Percentiles rank a stretch among this genome's conserved stretches.
Conservation (phyloP, 2,888 invertebrate genomes). For the Priocnemis perturbator region DNA sequence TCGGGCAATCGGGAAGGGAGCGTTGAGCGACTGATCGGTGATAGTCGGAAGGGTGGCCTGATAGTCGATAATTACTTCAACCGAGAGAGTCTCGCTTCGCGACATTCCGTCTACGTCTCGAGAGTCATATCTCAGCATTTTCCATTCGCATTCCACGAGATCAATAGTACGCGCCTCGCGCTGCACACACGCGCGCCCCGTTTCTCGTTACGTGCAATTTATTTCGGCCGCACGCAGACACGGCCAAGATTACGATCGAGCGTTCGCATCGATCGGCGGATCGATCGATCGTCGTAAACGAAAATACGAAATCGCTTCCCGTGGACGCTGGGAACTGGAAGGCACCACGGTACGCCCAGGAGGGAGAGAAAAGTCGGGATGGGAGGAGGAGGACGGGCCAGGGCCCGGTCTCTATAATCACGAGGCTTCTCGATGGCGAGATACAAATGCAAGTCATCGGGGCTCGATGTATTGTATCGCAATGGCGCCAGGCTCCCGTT, state of each 20-base stretch:
- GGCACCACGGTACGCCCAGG: conserved; percentile 28
- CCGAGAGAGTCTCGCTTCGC: too few relatives aligned
- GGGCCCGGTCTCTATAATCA: conserved; percentile 64
- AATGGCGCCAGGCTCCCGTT: conserved; percentile 74
- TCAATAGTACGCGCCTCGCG: too few relatives aligned
- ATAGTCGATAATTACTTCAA: too few relatives aligned
- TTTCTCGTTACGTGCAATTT: too few relatives aligned
- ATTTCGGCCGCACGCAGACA: too few relatives aligned
- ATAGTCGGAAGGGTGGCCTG: too few relatives aligned
- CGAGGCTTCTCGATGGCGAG: conserved; percentile 53
- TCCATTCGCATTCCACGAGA: too few relatives aligned
- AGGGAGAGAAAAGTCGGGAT: conserved; percentile 38
- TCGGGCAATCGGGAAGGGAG: conserved; percentile 11
- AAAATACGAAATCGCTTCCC: conserved; percentile 37
- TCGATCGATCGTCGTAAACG: conserved; percentile 34
- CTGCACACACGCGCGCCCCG: too few relatives aligned
- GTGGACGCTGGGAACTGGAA: conserved; percentile 31
- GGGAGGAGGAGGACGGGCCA: conserved; percentile 42
- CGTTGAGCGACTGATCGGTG: conserved; percentile 13
- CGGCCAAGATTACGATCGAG: too few relatives aligned
- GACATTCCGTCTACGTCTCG: too few relatives aligned
- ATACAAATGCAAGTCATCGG: conserved; percentile 72
- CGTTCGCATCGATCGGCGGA: too few relatives aligned
- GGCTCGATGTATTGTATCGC: conserved; percentile 65
- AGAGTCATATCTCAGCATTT: too few relatives aligned